Percentiles rank a stretch among this genome's conserved stretches.
Conservation (phyloP, 1,140 invertebrate genomes). For the Zaprionus gabonicus region DNA sequence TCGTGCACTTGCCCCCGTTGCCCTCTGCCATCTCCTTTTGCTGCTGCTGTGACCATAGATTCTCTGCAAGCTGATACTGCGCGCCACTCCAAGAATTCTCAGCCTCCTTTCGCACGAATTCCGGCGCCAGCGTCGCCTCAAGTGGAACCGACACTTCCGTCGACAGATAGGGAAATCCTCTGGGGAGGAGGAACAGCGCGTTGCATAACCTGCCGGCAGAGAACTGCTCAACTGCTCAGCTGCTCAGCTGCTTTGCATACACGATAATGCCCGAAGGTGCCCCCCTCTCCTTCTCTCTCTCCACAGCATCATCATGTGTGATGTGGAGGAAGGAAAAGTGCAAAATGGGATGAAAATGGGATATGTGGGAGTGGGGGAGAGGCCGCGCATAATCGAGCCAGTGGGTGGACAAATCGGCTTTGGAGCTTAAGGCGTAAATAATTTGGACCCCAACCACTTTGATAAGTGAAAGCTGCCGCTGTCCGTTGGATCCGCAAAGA, state of each 20-base stretch:
- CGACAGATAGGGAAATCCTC: constrained; percentile 23
- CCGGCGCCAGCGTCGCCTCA: constrained; percentile 63
- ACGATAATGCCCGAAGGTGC: not conserved
- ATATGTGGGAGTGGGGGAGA: not conserved
- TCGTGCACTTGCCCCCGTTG: constrained; percentile 21
- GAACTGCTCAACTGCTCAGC: constrained; percentile 3
- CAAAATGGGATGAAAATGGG: not conserved
- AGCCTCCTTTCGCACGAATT: constrained; percentile 68
- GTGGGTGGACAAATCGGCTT: constrained; percentile 70
- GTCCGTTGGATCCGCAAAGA: constrained; percentile 58
- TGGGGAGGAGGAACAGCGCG: constrained; percentile 16
- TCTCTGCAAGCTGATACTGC: constrained; percentile 44
- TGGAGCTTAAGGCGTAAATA: constrained; percentile 78
- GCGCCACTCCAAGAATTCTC: constrained; percentile 17
- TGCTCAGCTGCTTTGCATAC: constrained; percentile 25
- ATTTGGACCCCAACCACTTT: constrained; percentile 67
- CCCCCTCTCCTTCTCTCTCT: not conserved
- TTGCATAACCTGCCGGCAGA: constrained; percentile 18
- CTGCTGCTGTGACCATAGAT: not conserved
- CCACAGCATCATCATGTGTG: constrained; percentile 12
- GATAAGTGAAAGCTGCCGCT: constrained; percentile 70
- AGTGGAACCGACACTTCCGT: constrained; percentile 65
- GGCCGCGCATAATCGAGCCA: constrained; percentile 15
- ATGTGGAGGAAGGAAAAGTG: not conserved
- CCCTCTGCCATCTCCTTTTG: too few species aligned